phyloP scores from a whole-genome alignment of 2,888 invertebrate species.

The Meteorus cinctellus region DNA sequence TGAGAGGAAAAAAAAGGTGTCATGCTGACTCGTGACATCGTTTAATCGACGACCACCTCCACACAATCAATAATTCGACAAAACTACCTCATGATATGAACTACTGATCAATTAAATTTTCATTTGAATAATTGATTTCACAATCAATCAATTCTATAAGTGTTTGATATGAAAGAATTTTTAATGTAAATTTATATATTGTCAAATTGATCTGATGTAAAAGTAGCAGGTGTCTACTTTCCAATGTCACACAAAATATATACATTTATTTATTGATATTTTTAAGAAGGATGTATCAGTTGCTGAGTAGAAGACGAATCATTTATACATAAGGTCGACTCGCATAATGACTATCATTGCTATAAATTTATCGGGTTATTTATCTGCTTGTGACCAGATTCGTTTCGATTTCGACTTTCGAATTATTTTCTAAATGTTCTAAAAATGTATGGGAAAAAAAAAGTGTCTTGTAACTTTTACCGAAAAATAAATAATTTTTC shows the following conservation, averaged over 20 bases:
- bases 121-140: neutral
- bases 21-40: slow-evolving; percentile 65
- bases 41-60: slow-evolving; percentile 47
- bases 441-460: neutral
- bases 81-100: neutral
- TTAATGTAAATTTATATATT: neutral
- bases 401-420: slow-evolving; percentile 25
- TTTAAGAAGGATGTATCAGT: neutral
- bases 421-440: slow-evolving; percentile 18
- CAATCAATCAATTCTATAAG: neutral
- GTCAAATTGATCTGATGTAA: slow-evolving; percentile 4
- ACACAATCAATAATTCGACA: neutral
- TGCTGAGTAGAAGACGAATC: neutral
- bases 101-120: neutral
- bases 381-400: neutral
- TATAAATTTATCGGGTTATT: slow-evolving; percentile 6
- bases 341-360: slow-evolving; percentile 8
- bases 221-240: slow-evolving; percentile 15
- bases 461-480: slow-evolving; percentile 34
- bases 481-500: slow-evolving; percentile 37
- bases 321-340: neutral
- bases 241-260: neutral
- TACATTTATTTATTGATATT: neutral
- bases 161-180: neutral
- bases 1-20: slow-evolving; percentile 55